Percentiles rank a stretch among this genome's conserved stretches.
phyloP scores from a whole-genome alignment of 2,113 vertebrate species.

The Zosterops japonicus region DNA sequence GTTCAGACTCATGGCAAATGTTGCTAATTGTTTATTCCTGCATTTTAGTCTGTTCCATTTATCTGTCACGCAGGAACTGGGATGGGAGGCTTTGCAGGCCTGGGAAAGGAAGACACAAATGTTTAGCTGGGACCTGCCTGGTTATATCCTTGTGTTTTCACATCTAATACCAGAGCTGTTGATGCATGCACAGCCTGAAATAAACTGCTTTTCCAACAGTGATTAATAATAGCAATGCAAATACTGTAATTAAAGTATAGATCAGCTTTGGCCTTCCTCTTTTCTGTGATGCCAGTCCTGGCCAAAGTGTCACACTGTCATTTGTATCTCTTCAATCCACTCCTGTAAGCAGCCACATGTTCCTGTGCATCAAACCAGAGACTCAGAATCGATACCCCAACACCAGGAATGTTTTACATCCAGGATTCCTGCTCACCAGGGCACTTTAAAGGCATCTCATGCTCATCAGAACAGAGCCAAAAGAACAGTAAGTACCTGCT shows the following conservation, averaged over 20 bases:
- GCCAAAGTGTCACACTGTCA: background rate
- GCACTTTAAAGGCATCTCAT: background rate
- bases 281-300: background rate
- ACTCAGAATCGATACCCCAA: background rate
- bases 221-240: background rate
- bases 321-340: background rate
- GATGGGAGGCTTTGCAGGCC: background rate
- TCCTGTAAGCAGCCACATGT: background rate
- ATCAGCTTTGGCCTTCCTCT: background rate
- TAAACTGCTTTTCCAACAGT: background rate
- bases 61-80: background rate
- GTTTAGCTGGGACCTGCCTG: background rate
- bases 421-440: background rate
- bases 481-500: background rate
- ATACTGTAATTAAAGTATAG: background rate
- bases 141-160: background rate
- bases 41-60: background rate
- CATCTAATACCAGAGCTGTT: background rate
- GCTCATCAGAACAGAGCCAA: background rate
- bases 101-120: background rate
- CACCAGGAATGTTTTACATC: background rate
- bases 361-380: background rate
- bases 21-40: background rate
- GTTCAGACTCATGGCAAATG: background rate
- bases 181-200: background rate